phyloP scores from a whole-genome alignment of 2,888 invertebrate genomes.

The Pycnomerus fuliginosus region DNA sequence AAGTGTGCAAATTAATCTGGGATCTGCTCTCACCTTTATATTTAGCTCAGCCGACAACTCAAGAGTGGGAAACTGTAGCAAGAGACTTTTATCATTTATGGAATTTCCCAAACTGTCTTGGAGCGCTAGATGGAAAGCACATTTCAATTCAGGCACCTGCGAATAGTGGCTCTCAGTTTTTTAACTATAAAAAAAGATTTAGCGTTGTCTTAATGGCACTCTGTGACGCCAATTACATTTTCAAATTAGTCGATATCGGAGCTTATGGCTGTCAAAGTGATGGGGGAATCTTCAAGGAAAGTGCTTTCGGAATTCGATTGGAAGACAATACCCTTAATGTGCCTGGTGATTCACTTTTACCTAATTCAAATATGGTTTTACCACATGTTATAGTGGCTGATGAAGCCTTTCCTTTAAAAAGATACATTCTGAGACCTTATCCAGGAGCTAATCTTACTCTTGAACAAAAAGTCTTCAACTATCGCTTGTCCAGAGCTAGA shows the following conservation, averaged over 20 bases:
- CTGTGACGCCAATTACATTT: constrained; percentile 1
- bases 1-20: constrained; percentile 13
- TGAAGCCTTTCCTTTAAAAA: constrained; percentile 23
- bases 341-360: constrained; percentile 10
- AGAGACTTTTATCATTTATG: background rate
- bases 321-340: background rate
- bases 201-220: constrained; percentile 28
- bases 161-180: background rate
- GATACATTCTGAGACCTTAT: constrained; percentile 20
- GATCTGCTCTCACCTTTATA: background rate
- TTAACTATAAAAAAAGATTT: constrained; percentile 11
- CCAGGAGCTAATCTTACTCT: constrained; percentile 5
- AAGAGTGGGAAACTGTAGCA: background rate
- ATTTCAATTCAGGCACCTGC: background rate
- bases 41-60: background rate
- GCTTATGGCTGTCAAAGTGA: constrained; percentile 1
- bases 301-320: background rate
- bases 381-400: constrained; percentile 24
- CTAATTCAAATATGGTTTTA: constrained; percentile 12
- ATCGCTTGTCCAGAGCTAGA: constrained; percentile 16
- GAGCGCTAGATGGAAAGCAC: constrained; percentile 8
- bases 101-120: constrained; percentile 3
- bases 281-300: constrained; percentile 1
- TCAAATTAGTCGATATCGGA: constrained; percentile 25
- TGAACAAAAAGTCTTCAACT: constrained; percentile 16